Evolutionary conservation across 2,888 invertebrate genomes (phyloP).

Genomic region (Ypsolopha sequella): DNA sequence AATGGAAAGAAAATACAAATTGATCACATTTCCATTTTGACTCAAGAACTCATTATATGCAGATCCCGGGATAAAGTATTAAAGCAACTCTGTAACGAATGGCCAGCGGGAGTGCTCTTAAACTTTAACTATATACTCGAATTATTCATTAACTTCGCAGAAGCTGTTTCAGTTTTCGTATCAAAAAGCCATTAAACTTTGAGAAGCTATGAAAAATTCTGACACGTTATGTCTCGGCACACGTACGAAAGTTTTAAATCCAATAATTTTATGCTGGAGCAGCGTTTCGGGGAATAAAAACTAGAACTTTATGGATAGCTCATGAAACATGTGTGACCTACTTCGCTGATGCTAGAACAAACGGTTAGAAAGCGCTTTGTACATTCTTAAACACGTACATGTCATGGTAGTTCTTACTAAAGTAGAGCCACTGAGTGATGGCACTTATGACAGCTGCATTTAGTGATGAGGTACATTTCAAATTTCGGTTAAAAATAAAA

Average conservation of each 20-base stretch:
- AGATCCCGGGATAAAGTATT: neutral
- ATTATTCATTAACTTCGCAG: neutral
- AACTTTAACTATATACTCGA: neutral
- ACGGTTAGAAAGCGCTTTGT: neutral
- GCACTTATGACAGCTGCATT: no score
- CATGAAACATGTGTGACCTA: neutral
- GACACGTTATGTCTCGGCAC: neutral
- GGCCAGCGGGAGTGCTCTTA: neutral
- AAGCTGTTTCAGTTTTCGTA: constrained; percentile 1
- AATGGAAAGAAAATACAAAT: no score
- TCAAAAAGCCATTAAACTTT: neutral
- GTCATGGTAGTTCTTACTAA: no score
- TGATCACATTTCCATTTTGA: no score
- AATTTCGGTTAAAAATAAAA: no score
- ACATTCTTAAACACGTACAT: neutral
- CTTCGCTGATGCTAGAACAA: neutral
- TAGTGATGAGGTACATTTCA: no score
- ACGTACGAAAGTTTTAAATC: neutral
- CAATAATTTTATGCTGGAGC: neutral
- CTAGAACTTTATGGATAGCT: neutral
- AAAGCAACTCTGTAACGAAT: neutral
- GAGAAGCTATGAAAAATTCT: neutral
- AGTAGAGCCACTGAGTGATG: no score
- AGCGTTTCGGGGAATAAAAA: neutral
- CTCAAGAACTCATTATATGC: no score